phyloP scores from a whole-genome alignment of 2,797 vertebrate genomes.

The Poeciliopsis gracilis region DNA sequence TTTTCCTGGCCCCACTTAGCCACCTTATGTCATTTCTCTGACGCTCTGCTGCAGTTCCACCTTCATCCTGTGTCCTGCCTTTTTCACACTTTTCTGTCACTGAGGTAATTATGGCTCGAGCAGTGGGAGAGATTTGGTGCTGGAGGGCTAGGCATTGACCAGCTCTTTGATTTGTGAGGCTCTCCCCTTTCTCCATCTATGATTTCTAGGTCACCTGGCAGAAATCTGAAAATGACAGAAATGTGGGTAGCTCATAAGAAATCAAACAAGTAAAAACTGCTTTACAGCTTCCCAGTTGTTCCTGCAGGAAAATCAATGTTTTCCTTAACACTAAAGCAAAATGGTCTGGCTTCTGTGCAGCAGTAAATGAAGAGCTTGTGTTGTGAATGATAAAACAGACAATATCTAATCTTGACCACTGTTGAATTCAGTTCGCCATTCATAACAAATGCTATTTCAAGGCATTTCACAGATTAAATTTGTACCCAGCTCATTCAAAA shows the following conservation, averaged over 20 bases:
- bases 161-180: slow-evolving; percentile 45
- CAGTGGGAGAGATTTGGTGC: slow-evolving; percentile 44
- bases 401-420: slow-evolving; percentile 5
- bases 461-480: not conserved
- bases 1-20: slow-evolving; percentile 43
- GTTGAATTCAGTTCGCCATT: not conserved
- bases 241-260: slow-evolving; percentile 25
- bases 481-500: not conserved
- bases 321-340: slow-evolving; percentile 1
- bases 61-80: slow-evolving; percentile 41
- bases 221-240: slow-evolving; percentile 26
- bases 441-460: not conserved
- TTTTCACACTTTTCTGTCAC: slow-evolving; percentile 49
- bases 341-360: not conserved
- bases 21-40: slow-evolving; percentile 36
- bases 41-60: slow-evolving; percentile 36
- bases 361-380: not conserved
- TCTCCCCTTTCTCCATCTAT: slow-evolving; percentile 22
- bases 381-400: not conserved
- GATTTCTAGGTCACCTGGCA: slow-evolving; percentile 28
- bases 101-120: slow-evolving; percentile 54
- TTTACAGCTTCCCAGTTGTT: slow-evolving; percentile 18
- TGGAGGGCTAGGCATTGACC: slow-evolving; percentile 39
- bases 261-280: slow-evolving; percentile 16
- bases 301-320: slow-evolving; percentile 6